Evolutionary conservation across 2,888 invertebrate species (phyloP).

Genomic region (Rosalia funebris): DNA sequence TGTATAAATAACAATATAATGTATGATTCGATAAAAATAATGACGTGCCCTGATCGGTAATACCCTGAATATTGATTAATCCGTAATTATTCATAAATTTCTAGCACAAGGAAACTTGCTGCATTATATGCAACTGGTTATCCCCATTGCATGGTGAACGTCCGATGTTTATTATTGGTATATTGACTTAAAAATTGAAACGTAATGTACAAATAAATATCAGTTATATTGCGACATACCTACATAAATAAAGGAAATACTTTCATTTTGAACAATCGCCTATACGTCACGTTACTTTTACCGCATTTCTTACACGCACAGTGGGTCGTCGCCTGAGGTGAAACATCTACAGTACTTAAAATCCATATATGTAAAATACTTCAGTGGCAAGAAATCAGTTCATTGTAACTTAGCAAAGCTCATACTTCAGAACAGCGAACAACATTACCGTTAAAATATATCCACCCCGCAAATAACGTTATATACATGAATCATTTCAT

Average conservation of each 20-base stretch:
- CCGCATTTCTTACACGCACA: slow-evolving; percentile 38
- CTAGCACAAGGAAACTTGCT: slow-evolving; percentile 17
- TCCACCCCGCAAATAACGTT: too few relatives aligned
- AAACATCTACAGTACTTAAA: slow-evolving; percentile 27
- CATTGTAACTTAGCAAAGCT: too few relatives aligned
- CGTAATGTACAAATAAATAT: slow-evolving; percentile 29
- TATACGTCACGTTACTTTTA: slow-evolving; percentile 49
- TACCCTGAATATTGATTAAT: not conserved
- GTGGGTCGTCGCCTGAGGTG: slow-evolving; percentile 43
- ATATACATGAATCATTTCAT: too few relatives aligned
- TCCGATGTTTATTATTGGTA: slow-evolving; percentile 22
- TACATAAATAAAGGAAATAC: slow-evolving; percentile 46
- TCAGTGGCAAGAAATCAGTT: slow-evolving; percentile 30
- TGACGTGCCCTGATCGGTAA: not conserved
- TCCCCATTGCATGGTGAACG: slow-evolving; percentile 15
- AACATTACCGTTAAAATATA: too few relatives aligned
- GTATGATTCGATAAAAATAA: not conserved
- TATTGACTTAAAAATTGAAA: slow-evolving; percentile 18
- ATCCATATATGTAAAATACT: slow-evolving; percentile 39
- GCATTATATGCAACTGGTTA: slow-evolving; percentile 17
- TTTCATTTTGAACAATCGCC: slow-evolving; percentile 49
- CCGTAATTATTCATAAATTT: slow-evolving; percentile 3
- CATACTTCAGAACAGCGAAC: too few relatives aligned
- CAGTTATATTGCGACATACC: slow-evolving; percentile 29
- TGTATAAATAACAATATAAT: not conserved